Base-by-base conservation (phyloP, 1,140 invertebrate genomes). In the Ceratoteleas bidentatus region DNA sequence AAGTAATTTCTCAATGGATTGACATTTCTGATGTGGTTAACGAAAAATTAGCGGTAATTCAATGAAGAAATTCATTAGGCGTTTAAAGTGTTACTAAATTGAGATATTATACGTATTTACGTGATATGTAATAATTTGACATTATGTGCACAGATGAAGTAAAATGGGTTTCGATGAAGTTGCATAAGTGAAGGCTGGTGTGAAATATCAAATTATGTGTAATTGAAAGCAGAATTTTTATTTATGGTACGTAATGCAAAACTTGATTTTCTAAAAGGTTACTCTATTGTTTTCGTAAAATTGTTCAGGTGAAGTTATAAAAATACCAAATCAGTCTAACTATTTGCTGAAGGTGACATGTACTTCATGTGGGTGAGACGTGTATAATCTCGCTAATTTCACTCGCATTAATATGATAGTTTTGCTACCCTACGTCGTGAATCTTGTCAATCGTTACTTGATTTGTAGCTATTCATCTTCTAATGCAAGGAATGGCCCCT, bases 371-470 rank as follows among this genome's bases (percentile, higher is more conserved):
- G 36, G 7, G 62, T 73, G 69, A 62, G 69, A 62, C 53, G 58
- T 40, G 47, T 38, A 70, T 69, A 69, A 77, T 79, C 61, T 66
- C 68, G 15, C 75, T 79, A 79, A 79, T 79, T 76, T 66, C 36
- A 47, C 75, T 79, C 61, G 8, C 61, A 65, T 66, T 79, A 79
- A 66, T 79, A 62, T 54, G 60, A 72, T 78, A 78, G 75, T 78
- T 70, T 78, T 70, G 66, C 66, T 24, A 78, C 75, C 75, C 75
- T 13, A 70, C 14, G 75, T 72, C 68, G 61, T 79, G 76, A 79
- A 79, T 79, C 76, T 79, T 79, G 76, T 79, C 76, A 79, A 73
- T 79, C 62, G 61, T 68, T 79, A 66, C 45, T 73, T 79, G 76
- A 79, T 79, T 79, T 79, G 68, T 79, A 16, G 32, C 68, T 66